Evolutionary conservation across 2,113 vertebrate genomes (phyloP), one percentile per base, ranked within the genome.

Genomic region (Lipophrys pholis): DNA sequence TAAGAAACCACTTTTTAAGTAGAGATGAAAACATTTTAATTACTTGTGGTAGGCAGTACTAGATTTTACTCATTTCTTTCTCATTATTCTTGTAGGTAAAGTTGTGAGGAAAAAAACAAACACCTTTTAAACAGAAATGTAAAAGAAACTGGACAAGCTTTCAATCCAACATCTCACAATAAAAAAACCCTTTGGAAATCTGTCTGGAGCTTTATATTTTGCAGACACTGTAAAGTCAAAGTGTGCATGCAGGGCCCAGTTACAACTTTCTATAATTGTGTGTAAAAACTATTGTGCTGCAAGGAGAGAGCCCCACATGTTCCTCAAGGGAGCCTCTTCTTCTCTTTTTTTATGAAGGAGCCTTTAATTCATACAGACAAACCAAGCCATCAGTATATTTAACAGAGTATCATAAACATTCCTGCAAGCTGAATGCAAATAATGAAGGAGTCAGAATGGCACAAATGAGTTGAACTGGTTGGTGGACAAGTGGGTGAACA

Each of bases 321-420:
- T 59, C 62, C 82, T 40, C 79, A 41, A 68, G 79, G 78, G 73
- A 85, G 71, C 52, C 67, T 78, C 65, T 62, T 83, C 83, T 83
- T 82, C 65, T 74, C 21, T 77, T 51, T 83, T 77, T 91, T 87
- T 83, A 87, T 60, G 65, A 77, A 70, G 83, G 73, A 87, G 35
- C 71, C 63, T 53, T 81, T 86, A 62, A 86, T 86, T 91, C 71
- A 86, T 57, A 38, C 59, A 81, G 82, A 85, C 87, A 88, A 82
- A 87, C 82, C 2, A 60, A 73, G 53, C 79, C 82, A 73, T 86
- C 66, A 65, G 87, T 87, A 87, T 83, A 83, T 88, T 89, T 90
- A 84, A 88, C 79, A 76, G 81, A 75, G 75, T 50, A 83, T 80
- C 80, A 78, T 87, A 89, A 90, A 90, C 76, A 90, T 90, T 90